Evolutionary conservation across 2,888 invertebrate species (phyloP), one percentile per base, ranked within the genome.

Genomic region (Cephus rjabovi): DNA sequence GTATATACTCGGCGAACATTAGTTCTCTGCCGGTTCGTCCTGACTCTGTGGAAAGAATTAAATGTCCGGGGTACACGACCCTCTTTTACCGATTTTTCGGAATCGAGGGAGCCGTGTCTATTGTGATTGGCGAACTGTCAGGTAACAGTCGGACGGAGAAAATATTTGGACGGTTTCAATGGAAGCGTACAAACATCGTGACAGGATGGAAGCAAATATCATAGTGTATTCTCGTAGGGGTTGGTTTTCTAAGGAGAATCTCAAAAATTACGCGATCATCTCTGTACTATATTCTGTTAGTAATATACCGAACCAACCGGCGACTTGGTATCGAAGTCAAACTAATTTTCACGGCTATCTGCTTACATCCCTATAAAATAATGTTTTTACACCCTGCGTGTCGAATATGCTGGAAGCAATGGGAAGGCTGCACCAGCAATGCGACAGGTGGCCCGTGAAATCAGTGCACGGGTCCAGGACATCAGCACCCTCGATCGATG

Each of bases 391-490:
- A 89, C 87, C 87, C 86, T 85, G 89, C 89, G 89, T 89, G 87
- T 87, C 90, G 84, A 87, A 91, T 87, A 82, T 83, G 84, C 82
- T 79, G 84, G 85, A 88, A 87, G 87, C 87, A 86, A 86, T 84
- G 84, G 86, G 85, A 86, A 85, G 87, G 85, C 82, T 71, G 71
- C 77, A 83, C 85, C 84, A 79, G 81, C 82, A 80, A 84, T 83
- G 90, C 90, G 91, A 91, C 91, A 91, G 91, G 91, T 91, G 91
- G 91, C 87, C 91, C 91, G 91, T 91, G 91, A 91, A 91, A 91
- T 91, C 90, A 86, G 86, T 87, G 86, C 87, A 87, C 88, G 87
- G 89, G 87, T 87, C 84, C 85, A 85, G 81, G 85, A 82, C 85
- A 86, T 86, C 86, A 78, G 78, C 84, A 81, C 84, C 76, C 82